A percentile compares a stretch with the other conserved stretches of the same genome.
Conservation (phyloP, 2,797 vertebrate genomes). For the Chelidonichthys spinosus region DNA sequence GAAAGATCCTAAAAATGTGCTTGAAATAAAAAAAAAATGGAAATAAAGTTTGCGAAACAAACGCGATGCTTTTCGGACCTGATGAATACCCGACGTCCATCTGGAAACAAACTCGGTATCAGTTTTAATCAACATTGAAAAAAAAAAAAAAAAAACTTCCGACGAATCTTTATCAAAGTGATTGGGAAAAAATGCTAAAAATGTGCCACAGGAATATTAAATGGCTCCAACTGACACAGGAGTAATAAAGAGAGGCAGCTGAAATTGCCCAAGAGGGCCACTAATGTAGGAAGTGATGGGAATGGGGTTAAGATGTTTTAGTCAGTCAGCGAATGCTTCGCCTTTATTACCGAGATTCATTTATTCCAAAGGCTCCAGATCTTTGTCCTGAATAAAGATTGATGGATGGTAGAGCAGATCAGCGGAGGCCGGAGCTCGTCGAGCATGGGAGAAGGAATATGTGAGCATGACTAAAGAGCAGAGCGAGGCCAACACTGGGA, state of each 20-base stretch:
- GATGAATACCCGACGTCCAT: neutral
- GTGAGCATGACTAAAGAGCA: constrained; percentile 50
- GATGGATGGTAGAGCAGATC: constrained; percentile 57
- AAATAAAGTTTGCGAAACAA: neutral
- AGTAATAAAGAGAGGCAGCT: constrained; percentile 72
- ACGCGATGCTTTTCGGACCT: neutral
- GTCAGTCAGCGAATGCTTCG: constrained; percentile 69
- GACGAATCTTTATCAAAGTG: constrained; percentile 12
- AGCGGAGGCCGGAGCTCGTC: constrained; percentile 30
- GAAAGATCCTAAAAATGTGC: neutral
- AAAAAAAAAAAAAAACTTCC: neutral
- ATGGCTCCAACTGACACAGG: constrained; percentile 35
- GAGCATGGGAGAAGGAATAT: constrained; percentile 48
- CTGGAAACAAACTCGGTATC: neutral
- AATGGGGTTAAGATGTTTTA: constrained; percentile 58
- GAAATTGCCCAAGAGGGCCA: constrained; percentile 68
- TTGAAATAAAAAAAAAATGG: neutral
- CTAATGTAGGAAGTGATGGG: constrained; percentile 61
- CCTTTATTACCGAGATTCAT: constrained; percentile 72
- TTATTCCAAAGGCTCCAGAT: constrained; percentile 69
- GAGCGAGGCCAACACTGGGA: constrained; percentile 9
- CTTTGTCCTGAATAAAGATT: constrained; percentile 73
- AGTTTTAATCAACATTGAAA: constrained; percentile 31
- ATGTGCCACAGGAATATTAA: constrained; percentile 43
- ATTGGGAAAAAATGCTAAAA: constrained; percentile 16